Evolutionary conservation across 2,113 vertebrate species (phyloP).

Genomic region (Riparia riparia): DNA sequence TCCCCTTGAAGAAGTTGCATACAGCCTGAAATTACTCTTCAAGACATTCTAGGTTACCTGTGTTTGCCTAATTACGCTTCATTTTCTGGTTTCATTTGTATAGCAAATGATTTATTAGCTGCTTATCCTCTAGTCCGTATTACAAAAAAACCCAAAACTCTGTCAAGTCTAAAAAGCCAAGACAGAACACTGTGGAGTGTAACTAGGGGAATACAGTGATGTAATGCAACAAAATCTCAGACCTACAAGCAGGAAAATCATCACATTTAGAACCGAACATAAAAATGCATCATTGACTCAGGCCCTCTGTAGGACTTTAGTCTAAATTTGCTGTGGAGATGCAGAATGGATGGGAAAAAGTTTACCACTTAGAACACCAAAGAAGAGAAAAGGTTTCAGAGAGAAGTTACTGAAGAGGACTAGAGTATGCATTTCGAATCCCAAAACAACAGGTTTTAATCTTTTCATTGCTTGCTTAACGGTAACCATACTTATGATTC

Average conservation of each 20-base stretch:
- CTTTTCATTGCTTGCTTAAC: neutral
- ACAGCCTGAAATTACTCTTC: neutral
- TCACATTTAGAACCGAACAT: neutral
- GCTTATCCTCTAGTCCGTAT: neutral
- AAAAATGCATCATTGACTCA: neutral
- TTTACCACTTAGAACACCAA: neutral
- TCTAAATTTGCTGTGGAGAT: neutral
- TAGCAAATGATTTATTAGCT: neutral
- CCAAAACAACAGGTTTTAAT: neutral
- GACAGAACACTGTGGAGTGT: neutral
- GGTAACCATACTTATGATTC: neutral
- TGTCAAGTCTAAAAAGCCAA: neutral
- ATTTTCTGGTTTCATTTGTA: neutral
- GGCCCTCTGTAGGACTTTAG: neutral
- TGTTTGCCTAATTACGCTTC: neutral
- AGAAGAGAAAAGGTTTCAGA: neutral
- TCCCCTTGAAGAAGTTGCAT: neutral
- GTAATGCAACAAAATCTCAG: neutral
- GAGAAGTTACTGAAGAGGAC: neutral
- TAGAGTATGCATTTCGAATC: neutral
- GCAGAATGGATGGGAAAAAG: rapidly evolving
- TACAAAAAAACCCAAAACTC: neutral
- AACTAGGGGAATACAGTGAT: neutral
- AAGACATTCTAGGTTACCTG: neutral
- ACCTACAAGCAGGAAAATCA: neutral